These are phyloP conservation scores for Tribolium freemani DNA, from an alignment of 2,888 invertebrate species.

Conservation along the genomic window DNA sequence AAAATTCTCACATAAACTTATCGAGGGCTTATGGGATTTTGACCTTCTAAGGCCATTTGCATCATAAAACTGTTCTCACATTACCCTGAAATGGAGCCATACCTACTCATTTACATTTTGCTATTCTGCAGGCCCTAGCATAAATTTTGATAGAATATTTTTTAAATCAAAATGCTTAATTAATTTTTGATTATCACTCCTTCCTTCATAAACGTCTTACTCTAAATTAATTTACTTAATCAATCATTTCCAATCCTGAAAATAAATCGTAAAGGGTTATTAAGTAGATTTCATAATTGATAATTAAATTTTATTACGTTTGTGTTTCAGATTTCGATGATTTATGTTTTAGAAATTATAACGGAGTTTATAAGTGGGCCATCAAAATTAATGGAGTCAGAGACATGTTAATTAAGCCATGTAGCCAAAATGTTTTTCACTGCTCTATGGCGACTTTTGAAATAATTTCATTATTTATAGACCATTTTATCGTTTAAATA, in stretches of 20 bases:
- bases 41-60: background rate
- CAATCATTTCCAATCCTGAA: background rate
- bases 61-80: background rate
- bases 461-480: no score
- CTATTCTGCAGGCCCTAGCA: background rate
- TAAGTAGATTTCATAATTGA: background rate
- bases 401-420: background rate
- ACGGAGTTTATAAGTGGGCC: background rate
- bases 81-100: background rate
- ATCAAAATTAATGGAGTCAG: background rate
- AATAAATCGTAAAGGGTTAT: background rate
- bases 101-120: background rate
- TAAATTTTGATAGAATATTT: no score
- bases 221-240: background rate
- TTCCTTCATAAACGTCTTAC: background rate
- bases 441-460: no score
- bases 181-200: no score
- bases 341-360: background rate
- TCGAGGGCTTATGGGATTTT: background rate
- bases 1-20: background rate
- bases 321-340: background rate
- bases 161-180: no score
- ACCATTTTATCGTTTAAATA: no score
- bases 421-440: background rate
- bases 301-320: background rate